phyloP scores from a whole-genome alignment of 1,140 invertebrate genomes.

The Magallana angulata region DNA sequence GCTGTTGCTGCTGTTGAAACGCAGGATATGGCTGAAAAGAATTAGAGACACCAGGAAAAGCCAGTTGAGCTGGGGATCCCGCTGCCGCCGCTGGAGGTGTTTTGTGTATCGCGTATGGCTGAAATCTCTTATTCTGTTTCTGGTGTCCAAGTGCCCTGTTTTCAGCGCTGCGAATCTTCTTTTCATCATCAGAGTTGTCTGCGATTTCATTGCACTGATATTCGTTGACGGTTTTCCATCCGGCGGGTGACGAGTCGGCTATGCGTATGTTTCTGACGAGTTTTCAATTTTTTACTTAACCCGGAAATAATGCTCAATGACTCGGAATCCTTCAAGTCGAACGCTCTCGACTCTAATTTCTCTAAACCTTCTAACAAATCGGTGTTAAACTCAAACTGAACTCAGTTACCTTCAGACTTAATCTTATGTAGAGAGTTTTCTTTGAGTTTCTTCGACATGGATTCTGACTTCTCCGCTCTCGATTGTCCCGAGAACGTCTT shows the following conservation, averaged over 20 bases:
- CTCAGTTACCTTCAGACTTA: constrained; percentile 17
- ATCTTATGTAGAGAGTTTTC: background rate
- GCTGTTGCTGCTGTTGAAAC: background rate
- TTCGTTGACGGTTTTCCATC: constrained; percentile 21
- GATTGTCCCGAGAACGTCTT: background rate
- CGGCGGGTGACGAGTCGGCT: background rate
- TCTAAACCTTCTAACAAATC: background rate
- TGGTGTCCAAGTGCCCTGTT: background rate
- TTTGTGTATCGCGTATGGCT: background rate
- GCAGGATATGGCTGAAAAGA: background rate
- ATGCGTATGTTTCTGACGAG: background rate
- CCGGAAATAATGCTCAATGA: background rate
- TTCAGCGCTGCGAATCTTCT: constrained; percentile 4
- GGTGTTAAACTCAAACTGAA: background rate
- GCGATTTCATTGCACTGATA: background rate
- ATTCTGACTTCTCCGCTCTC: background rate
- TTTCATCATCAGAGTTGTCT: constrained; percentile 37
- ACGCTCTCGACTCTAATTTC: background rate
- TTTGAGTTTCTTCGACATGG: constrained; percentile 10
- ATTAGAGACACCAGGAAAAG: background rate
- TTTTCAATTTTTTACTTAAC: constrained; percentile 12
- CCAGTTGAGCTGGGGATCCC: background rate
- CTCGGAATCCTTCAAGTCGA: background rate
- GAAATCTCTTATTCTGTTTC: background rate
- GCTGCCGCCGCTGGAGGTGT: background rate